A percentile compares a stretch with the other conserved stretches of the same genome.
These are phyloP conservation scores for Grallaria varia DNA, from an alignment of 2,113 vertebrate genomes.

Conservation along the genomic window DNA sequence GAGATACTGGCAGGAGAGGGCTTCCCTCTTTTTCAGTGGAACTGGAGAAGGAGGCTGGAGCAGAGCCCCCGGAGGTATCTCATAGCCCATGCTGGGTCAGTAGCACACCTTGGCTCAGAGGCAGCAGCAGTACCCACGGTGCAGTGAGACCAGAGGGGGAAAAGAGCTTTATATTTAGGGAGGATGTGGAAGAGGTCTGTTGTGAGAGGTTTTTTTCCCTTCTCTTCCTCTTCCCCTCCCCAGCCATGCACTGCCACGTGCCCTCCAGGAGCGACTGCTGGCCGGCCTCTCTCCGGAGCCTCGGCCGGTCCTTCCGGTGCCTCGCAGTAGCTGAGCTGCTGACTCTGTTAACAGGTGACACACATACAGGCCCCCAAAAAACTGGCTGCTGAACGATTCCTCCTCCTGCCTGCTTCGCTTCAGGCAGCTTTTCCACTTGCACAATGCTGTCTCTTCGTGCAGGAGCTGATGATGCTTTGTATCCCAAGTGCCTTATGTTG, in stretches of 20 bases:
- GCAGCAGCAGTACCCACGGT: rapidly evolving
- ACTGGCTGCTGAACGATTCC: background rate
- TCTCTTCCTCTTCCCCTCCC: background rate
- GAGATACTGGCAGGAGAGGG: background rate
- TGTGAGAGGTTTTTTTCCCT: background rate
- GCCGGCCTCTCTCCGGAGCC: background rate
- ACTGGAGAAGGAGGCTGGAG: background rate
- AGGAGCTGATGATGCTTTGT: background rate
- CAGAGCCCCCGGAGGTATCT: background rate
- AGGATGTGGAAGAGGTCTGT: background rate
- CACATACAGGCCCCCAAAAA: background rate
- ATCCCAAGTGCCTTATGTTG: slow-evolving; percentile 72
- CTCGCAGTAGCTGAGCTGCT: background rate
- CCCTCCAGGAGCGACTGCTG: background rate
- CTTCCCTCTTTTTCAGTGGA: background rate
- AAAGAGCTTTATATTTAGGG: background rate
- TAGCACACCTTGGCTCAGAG: background rate
- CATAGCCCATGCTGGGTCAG: background rate
- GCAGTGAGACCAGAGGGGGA: rapidly evolving
- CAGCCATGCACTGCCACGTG: background rate
- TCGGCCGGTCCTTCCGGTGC: background rate
- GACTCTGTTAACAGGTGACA: background rate
- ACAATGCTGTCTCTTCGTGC: background rate
- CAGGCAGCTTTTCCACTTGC: slow-evolving; percentile 5
- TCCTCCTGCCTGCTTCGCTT: background rate